Evolutionary conservation across 2,113 vertebrate species (phyloP).

Genomic region (Caranx ignobilis): DNA sequence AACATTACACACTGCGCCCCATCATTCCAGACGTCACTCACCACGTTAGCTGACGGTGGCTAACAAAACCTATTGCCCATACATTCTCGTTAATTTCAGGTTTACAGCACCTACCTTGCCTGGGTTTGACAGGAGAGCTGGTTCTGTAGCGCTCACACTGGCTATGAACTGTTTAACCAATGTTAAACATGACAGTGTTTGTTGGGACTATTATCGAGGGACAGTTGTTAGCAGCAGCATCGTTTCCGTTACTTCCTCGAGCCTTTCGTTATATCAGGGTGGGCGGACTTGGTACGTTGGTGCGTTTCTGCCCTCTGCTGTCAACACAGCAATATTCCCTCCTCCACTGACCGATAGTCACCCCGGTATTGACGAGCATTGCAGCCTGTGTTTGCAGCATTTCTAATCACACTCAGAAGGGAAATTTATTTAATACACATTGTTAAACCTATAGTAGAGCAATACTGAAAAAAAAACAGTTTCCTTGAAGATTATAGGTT

Average conservation of each 20-base stretch:
- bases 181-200: slow-evolving; percentile 9
- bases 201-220: not conserved
- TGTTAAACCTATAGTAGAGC: too few species aligned
- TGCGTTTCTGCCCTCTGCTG: slow-evolving; percentile 36
- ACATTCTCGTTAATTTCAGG: not conserved
- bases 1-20: not conserved
- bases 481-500: too few species aligned
- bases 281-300: not conserved
- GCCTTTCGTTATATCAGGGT: not conserved
- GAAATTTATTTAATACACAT: too few species aligned
- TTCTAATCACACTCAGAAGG: too few species aligned
- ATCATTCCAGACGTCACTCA: not conserved
- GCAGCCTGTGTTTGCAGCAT: too few species aligned
- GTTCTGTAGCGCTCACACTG: not conserved
- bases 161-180: not conserved
- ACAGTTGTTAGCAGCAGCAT: not conserved
- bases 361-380: not conserved
- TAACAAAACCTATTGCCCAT: not conserved
- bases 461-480: too few species aligned
- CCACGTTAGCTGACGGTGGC: slow-evolving; percentile 30
- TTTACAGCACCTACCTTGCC: slow-evolving; percentile 20
- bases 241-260: slow-evolving; percentile 52
- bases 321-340: not conserved
- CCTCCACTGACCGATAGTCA: not conserved
- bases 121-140: not conserved